phyloP scores from a whole-genome alignment of 2,797 vertebrate species.

The Rhynchotus rufescens region DNA sequence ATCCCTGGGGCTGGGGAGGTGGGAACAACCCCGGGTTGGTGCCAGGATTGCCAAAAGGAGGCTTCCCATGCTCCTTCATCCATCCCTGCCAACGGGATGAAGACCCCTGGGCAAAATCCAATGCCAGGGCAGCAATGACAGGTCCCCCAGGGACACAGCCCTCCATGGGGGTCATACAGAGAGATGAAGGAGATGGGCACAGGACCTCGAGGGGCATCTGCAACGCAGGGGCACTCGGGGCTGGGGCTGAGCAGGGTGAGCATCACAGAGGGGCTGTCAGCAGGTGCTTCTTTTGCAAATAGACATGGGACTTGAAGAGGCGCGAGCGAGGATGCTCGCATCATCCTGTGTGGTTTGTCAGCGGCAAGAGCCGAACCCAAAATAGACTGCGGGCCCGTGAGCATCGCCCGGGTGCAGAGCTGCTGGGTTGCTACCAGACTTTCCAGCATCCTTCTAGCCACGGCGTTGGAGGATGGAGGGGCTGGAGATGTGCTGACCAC shows the following conservation, averaged over 20 bases:
- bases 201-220: not conserved
- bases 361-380: not conserved
- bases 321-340: not conserved
- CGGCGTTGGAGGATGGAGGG: not conserved
- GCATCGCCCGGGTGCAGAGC: not conserved
- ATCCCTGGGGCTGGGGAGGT: accelerated
- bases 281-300: not conserved
- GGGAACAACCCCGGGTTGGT: not conserved
- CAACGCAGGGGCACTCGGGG: not conserved
- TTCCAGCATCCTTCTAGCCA: not conserved
- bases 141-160: not conserved
- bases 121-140: too few species aligned
- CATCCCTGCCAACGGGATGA: accelerated
- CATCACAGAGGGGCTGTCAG: accelerated
- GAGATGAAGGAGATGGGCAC: not conserved
- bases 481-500: not conserved
- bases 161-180: accelerated
- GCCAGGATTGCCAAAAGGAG: accelerated
- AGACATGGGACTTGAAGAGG: not conserved
- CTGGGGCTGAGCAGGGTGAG: not conserved
- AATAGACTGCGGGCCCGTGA: not conserved
- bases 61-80: not conserved
- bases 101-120: not conserved
- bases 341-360: constrained; percentile 30
- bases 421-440: not conserved